These are phyloP conservation scores for Glossosoma conforme DNA, from an alignment of 1,140 invertebrate species.

Conservation along the genomic window DNA sequence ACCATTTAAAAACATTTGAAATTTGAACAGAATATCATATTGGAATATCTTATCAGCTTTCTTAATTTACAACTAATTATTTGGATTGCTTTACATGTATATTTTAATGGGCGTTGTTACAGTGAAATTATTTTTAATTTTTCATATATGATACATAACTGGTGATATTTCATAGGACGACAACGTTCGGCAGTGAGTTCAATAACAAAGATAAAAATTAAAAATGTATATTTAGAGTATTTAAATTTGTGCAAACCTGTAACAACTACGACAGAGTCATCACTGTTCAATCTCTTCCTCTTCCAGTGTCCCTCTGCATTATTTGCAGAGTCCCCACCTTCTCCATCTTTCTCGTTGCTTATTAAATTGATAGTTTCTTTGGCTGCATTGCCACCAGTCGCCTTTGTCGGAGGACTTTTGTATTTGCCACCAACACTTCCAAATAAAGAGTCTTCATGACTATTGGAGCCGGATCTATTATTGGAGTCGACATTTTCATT, in stretches of 20 bases:
- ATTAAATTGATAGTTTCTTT: conserved; percentile 17
- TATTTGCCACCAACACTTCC: conserved; percentile 5
- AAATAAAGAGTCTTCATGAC: conserved; percentile 18
- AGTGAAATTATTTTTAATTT: no score
- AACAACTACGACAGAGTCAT: conserved; percentile 18
- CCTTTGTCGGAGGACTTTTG: conserved; percentile 13
- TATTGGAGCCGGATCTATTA: not conserved
- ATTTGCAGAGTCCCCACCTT: not conserved
- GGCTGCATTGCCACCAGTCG: conserved; percentile 7
- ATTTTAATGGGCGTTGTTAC: no score
- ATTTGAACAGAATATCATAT: not conserved
- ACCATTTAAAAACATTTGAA: no score
- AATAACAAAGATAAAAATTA: not conserved
- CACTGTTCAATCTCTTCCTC: conserved; percentile 17
- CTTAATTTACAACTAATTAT: no score
- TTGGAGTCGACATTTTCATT: not conserved
- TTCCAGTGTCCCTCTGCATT: conserved; percentile 10
- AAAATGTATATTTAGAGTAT: not conserved
- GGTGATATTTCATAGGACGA: no score
- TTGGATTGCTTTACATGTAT: no score
- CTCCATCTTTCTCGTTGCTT: conserved; percentile 18
- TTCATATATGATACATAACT: no score
- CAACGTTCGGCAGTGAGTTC: not conserved
- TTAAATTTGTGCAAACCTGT: not conserved
- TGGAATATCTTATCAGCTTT: not conserved